phyloP scores from a whole-genome alignment of 2,113 vertebrate genomes.

The Thamnophis sirtalis region DNA sequence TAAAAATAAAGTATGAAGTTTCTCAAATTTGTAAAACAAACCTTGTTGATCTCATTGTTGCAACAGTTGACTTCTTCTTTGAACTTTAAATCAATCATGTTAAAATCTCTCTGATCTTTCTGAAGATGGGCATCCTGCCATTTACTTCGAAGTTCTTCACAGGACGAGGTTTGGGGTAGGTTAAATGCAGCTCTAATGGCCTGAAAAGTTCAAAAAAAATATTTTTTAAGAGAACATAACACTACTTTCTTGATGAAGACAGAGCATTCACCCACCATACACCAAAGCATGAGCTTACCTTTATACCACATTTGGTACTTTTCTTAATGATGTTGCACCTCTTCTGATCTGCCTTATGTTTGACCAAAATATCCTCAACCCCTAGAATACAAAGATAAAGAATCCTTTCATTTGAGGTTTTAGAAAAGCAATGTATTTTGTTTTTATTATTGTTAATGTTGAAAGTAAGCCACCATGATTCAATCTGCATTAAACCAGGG shows the following conservation, averaged over 20 bases:
- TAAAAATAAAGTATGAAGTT: conserved; percentile 14
- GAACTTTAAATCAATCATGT: conserved; percentile 92
- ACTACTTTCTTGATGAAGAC: neutral
- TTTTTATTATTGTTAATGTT: neutral
- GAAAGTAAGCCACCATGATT: neutral
- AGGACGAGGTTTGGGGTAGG: conserved; percentile 69
- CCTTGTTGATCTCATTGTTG: conserved; percentile 96
- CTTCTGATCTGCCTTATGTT: conserved; percentile 74
- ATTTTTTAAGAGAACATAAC: neutral
- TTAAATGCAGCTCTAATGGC: conserved; percentile 84
- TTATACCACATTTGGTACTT: conserved; percentile 76
- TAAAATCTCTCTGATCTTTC: conserved; percentile 91
- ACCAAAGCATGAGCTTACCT: conserved; percentile 65
- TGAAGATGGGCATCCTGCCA: conserved; percentile 95
- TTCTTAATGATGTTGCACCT: conserved; percentile 79
- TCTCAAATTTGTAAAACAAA: conserved; percentile 51
- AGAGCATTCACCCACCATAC: too few species aligned
- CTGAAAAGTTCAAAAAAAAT: conserved; percentile 59
- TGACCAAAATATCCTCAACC: conserved; percentile 95
- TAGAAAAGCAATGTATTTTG: neutral
- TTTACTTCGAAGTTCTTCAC: conserved; percentile 74
- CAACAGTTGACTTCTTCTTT: conserved; percentile 92
- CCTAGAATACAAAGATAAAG: conserved; percentile 64
- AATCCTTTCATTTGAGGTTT: neutral
- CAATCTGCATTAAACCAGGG: neutral